Evolutionary conservation across 2,888 invertebrate genomes (phyloP).

Genomic region (Caenorhabditis zanzibari): DNA sequence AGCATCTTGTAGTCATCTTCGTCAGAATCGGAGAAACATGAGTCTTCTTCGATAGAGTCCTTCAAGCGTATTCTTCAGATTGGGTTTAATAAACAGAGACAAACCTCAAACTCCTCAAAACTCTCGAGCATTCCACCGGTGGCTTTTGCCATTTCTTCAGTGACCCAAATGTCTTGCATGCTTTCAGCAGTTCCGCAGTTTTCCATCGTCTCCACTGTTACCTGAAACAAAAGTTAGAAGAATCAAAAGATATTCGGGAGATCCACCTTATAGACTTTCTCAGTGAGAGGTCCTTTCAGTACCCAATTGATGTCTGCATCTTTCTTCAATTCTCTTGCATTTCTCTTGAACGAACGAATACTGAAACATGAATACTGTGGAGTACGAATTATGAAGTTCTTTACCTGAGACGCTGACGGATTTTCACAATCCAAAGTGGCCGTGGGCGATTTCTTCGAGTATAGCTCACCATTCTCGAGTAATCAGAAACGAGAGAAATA

Average conservation of each 20-base stretch:
- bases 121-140: slow-evolving; percentile 13
- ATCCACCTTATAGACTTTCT: slow-evolving; percentile 11
- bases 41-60: too few relatives aligned
- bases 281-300: neutral
- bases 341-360: neutral
- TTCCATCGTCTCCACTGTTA: slow-evolving; percentile 21
- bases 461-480: slow-evolving; percentile 25
- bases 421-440: slow-evolving; percentile 22
- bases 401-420: slow-evolving; percentile 18
- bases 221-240: neutral
- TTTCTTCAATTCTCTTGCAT: neutral
- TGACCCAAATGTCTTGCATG: neutral
- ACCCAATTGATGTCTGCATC: neutral
- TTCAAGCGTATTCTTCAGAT: too few relatives aligned
- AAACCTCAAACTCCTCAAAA: neutral
- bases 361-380: neutral
- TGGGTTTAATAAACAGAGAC: neutral
- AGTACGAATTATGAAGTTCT: neutral
- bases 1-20: neutral
- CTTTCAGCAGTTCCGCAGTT: slow-evolving; percentile 10
- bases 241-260: neutral
- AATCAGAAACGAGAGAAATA: neutral
- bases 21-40: neutral
- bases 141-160: slow-evolving; percentile 4
- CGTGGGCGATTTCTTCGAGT: neutral